These are phyloP conservation scores for Percopsis omiscomaycus DNA, from an alignment of 2,797 vertebrate species.

Conservation along the genomic window DNA sequence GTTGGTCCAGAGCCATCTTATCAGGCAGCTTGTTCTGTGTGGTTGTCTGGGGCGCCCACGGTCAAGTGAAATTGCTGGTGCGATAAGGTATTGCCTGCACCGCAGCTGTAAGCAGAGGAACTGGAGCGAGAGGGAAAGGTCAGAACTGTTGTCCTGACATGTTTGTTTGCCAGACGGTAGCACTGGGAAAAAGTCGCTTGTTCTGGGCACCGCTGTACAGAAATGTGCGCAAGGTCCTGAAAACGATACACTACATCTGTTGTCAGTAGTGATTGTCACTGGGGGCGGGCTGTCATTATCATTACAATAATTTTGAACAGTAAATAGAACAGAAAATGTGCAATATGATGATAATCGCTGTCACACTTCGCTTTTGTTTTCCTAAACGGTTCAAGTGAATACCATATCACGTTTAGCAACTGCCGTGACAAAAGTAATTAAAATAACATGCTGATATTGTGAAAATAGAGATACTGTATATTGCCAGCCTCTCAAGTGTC, in stretches of 20 bases:
- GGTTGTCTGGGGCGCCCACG: slow-evolving; percentile 12
- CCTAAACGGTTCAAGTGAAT: no score
- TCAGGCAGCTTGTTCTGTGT: slow-evolving; percentile 16
- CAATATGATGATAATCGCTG: no score
- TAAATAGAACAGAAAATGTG: no score
- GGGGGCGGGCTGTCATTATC: no score
- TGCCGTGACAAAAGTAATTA: no score
- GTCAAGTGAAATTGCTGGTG: slow-evolving; percentile 9
- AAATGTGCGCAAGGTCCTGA: slow-evolving; percentile 1
- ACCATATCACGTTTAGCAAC: no score
- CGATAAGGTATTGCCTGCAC: neutral
- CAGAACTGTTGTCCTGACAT: neutral
- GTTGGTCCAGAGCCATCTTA: slow-evolving; percentile 16
- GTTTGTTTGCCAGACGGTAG: neutral
- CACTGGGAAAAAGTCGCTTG: slow-evolving; percentile 2
- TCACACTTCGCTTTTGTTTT: no score
- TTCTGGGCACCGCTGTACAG: slow-evolving; percentile 9
- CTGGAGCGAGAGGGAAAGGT: slow-evolving; percentile 14
- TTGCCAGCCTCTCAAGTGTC: no score
- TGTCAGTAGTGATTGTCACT: neutral
- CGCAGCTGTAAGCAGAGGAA: neutral
- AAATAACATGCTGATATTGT: no score
- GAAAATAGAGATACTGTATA: no score
- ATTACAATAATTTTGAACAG: no score
- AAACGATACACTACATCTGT: slow-evolving; percentile 8